These are phyloP conservation scores for Poeciliopsis retropinna DNA, from an alignment of 2,113 vertebrate genomes.

Conservation along the genomic window DNA sequence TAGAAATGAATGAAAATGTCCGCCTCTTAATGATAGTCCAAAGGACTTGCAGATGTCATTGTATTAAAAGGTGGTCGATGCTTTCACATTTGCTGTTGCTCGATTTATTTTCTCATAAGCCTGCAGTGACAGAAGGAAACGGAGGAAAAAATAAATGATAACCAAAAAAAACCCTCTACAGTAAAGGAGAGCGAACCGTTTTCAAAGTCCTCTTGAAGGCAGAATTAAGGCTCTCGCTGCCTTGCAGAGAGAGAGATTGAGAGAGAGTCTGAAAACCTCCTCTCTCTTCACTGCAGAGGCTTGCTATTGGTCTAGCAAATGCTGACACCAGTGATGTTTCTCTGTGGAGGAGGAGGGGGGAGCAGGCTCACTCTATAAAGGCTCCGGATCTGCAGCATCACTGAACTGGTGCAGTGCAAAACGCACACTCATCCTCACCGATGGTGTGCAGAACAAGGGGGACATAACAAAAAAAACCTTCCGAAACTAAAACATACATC, in stretches of 20 bases:
- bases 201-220: background rate
- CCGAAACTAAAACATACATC: constrained; percentile 69
- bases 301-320: constrained; percentile 74
- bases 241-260: constrained; percentile 7
- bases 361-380: constrained; percentile 73
- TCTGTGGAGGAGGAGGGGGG: constrained; percentile 36
- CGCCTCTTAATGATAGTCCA: too few species aligned
- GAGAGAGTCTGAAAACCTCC: constrained; percentile 52
- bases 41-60: background rate
- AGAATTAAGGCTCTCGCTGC: constrained; percentile 26
- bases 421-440: constrained; percentile 77
- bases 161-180: background rate
- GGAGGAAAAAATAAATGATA: background rate
- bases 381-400: constrained; percentile 80
- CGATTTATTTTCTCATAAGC: background rate
- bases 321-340: constrained; percentile 67
- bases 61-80: background rate
- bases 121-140: background rate
- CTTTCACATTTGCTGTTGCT: background rate
- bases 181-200: background rate
- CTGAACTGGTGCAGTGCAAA: constrained; percentile 83
- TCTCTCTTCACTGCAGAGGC: constrained; percentile 71
- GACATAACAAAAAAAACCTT: constrained; percentile 77
- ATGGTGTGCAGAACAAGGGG: constrained; percentile 86
- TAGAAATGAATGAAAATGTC: too few species aligned